These are phyloP conservation scores for Bilobella aurantiaca DNA, from an alignment of 1,140 invertebrate genomes.

Conservation along the genomic window DNA sequence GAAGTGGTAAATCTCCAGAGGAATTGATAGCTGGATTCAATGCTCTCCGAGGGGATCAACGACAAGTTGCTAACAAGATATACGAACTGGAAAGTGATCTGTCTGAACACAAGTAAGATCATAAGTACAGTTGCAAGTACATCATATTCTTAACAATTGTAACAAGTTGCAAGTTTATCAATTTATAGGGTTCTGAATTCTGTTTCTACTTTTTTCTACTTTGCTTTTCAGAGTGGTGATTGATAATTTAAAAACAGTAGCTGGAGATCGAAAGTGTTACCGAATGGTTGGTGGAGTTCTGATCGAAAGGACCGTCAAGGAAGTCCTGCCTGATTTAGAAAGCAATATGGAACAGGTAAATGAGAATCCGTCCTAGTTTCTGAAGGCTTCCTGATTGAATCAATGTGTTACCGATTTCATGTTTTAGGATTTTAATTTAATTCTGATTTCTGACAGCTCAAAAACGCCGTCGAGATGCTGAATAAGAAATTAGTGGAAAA, in stretches of 20 bases:
- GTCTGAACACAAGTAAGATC: conserved; percentile 84
- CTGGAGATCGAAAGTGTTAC: conserved; percentile 78
- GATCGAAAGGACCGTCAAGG: conserved; percentile 82
- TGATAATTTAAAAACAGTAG: conserved; percentile 78
- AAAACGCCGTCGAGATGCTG: conserved; percentile 62
- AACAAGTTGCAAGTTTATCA: background rate
- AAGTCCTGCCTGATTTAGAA: conserved; percentile 72
- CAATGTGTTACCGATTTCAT: background rate
- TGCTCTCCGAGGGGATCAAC: conserved; percentile 71
- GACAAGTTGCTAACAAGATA: conserved; percentile 70
- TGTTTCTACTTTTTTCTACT: no score
- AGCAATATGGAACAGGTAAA: conserved; percentile 69
- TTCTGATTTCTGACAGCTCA: conserved; percentile 52
- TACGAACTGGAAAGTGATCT: conserved; percentile 84
- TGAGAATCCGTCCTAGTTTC: no score
- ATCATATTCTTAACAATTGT: background rate
- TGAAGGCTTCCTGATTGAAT: no score
- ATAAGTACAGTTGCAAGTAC: background rate
- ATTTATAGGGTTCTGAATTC: conserved; percentile 7
- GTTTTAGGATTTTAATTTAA: conserved; percentile 13
- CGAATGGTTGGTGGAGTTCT: conserved; percentile 86
- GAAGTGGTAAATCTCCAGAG: conserved; percentile 43
- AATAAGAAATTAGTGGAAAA: conserved; percentile 73
- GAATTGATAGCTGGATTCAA: conserved; percentile 80
- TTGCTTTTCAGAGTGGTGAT: conserved; percentile 74